These are phyloP conservation scores for Saguinus imperator DNA, from an alignment of 2,113 vertebrate species.

Conservation along the genomic window DNA sequence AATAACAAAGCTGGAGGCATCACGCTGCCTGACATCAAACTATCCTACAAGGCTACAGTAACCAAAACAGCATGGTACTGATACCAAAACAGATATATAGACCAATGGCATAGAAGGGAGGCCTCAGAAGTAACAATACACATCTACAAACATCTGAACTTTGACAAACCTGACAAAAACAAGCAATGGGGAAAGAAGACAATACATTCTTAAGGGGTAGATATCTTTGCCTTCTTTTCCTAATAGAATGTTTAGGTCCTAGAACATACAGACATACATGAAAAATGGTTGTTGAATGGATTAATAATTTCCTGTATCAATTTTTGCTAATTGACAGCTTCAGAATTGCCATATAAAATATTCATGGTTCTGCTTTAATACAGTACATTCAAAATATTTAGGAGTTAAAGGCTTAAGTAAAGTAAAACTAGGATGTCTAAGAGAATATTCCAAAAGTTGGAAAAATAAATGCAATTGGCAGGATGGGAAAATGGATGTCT, in stretches of 20 bases:
- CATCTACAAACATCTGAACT: no score
- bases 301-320: neutral
- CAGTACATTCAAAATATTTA: neutral
- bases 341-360: neutral
- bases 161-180: no score
- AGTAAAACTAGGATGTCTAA: neutral
- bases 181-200: no score
- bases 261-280: neutral
- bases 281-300: neutral
- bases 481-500: neutral
- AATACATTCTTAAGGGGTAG: neutral
- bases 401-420: neutral
- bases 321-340: neutral
- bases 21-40: no score
- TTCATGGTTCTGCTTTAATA: neutral
- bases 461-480: neutral
- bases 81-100: no score
- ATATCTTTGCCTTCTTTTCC: neutral
- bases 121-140: no score
- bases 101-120: no score
- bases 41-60: no score
- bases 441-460: neutral
- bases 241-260: neutral
- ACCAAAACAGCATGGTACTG: no score
- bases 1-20: no score